Conservation (phyloP, 2,888 invertebrate species). For the Noctua pronuba region DNA sequence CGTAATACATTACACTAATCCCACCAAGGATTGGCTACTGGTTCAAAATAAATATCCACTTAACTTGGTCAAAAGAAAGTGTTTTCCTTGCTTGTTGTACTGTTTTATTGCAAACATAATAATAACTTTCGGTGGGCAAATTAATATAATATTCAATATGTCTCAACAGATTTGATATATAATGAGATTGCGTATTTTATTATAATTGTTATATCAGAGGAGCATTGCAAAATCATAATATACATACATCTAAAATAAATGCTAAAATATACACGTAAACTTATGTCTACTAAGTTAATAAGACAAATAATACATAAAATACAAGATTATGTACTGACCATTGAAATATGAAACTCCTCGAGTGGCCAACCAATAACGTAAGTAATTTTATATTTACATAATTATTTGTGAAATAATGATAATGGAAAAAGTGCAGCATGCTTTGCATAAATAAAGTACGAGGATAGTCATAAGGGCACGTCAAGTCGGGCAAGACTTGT, state of each 20-base stretch:
- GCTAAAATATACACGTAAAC: constrained; percentile 80
- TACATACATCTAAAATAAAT: constrained; percentile 81
- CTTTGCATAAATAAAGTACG: constrained; percentile 52
- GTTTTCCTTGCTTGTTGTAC: constrained; percentile 63
- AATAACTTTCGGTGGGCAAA: constrained; percentile 79
- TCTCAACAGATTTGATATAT: constrained; percentile 70
- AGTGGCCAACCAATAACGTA: constrained; percentile 51
- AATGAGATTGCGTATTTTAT: constrained; percentile 70
- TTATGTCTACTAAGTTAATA: constrained; percentile 72
- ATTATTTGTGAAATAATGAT: constrained; percentile 53
- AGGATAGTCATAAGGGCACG: constrained; percentile 33
- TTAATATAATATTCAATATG: constrained; percentile 71
- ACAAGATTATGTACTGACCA: constrained; percentile 70
- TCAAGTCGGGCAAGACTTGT: constrained; percentile 37
- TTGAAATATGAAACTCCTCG: constrained; percentile 57
- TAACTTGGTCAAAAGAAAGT: constrained; percentile 39
- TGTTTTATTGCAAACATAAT: constrained; percentile 69
- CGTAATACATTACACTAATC: constrained; percentile 57
- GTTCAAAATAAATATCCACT: constrained; percentile 58
- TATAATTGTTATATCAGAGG: constrained; percentile 61
- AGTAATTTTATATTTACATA: constrained; percentile 65
- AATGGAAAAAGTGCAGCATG: constrained; percentile 54
- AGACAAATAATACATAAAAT: constrained; percentile 71
- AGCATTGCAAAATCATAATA: constrained; percentile 76
- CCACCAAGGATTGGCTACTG: constrained; percentile 66